Percentiles rank a stretch among this genome's conserved stretches.
Evolutionary conservation across 2,888 invertebrate species (phyloP).

Genomic region (Apeira syringaria): DNA sequence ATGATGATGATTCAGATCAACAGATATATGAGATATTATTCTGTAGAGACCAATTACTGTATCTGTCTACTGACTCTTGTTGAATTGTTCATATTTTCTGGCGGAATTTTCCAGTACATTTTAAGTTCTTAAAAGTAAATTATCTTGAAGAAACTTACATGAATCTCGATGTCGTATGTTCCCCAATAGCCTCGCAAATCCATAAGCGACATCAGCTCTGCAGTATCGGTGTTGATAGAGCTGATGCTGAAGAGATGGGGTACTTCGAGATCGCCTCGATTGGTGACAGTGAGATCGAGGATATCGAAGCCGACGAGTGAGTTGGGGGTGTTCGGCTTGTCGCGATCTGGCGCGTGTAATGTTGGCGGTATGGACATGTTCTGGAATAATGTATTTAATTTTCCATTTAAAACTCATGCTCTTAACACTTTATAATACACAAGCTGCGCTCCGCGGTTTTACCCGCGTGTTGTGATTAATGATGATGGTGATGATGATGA

Average conservation of each 20-base stretch:
- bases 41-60: too few species aligned
- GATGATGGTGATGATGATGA: too few species aligned
- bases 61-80: too few species aligned
- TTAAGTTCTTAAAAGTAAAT: not conserved
- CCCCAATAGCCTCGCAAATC: constrained; percentile 83
- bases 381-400: too few species aligned
- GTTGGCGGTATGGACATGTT: constrained; percentile 45
- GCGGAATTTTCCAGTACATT: too few species aligned
- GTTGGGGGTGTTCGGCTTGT: constrained; percentile 79
- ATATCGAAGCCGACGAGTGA: constrained; percentile 79
- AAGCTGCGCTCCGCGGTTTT: too few species aligned
- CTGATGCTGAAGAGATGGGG: constrained; percentile 61
- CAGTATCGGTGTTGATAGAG: constrained; percentile 56
- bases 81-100: too few species aligned
- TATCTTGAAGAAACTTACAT: constrained; percentile 68
- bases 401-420: too few species aligned
- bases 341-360: constrained; percentile 78
- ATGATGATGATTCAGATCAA: too few species aligned
- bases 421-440: too few species aligned
- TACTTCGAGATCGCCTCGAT: constrained; percentile 45
- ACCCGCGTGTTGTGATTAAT: too few species aligned
- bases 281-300: constrained; percentile 44
- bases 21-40: too few species aligned
- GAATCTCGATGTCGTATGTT: constrained; percentile 75
- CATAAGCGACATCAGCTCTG: constrained; percentile 66